Percentiles rank a stretch among this genome's conserved stretches.
Conservation (phyloP, 2,113 vertebrate species). For the Peucedramus taeniatus region DNA sequence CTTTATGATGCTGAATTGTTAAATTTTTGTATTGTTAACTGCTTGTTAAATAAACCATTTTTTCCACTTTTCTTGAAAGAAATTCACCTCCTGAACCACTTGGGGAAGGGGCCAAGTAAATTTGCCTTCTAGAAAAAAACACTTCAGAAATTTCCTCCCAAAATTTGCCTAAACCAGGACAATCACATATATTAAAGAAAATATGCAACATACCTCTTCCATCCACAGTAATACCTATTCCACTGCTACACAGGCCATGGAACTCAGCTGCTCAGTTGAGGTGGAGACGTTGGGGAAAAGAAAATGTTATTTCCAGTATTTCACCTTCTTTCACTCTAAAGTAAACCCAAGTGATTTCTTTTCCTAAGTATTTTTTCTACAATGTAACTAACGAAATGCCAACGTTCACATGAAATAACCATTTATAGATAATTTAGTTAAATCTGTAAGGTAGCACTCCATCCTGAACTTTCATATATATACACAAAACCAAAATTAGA, state of each 20-base stretch:
- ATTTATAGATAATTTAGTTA: neutral
- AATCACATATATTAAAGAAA: neutral
- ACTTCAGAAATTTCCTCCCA: neutral
- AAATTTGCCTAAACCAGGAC: neutral
- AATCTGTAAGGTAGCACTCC: neutral
- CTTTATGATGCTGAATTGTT: neutral
- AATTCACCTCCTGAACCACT: neutral
- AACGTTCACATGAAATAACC: neutral
- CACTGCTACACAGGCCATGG: conserved; percentile 77
- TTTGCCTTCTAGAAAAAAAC: neutral
- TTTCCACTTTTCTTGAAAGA: neutral
- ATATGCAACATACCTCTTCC: conserved; percentile 71
- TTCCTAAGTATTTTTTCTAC: neutral
- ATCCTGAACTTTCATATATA: neutral
- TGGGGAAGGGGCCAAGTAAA: neutral
- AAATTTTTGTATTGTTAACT: too few relatives aligned
- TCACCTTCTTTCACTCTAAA: neutral
- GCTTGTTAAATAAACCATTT: neutral
- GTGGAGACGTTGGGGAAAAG: neutral
- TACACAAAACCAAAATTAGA: neutral
- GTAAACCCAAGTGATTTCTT: neutral
- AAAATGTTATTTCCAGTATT: neutral
- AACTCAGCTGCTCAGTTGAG: conserved; percentile 69
- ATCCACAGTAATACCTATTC: conserved; percentile 78
- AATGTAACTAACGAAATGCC: neutral